phyloP scores from a whole-genome alignment of 2,113 vertebrate species.

The Ovibos moschatus region DNA sequence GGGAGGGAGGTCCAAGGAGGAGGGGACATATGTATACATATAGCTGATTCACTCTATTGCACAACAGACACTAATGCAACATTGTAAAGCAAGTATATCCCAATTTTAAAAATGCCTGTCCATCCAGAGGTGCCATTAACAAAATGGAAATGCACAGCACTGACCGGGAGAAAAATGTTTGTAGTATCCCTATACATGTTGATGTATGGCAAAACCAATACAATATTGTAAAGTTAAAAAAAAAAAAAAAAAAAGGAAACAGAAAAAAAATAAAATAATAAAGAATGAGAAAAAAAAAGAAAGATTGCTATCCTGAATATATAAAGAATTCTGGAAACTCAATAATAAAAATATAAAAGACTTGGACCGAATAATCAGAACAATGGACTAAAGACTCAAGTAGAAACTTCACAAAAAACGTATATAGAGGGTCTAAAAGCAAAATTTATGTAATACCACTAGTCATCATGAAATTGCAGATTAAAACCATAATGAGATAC shows the following conservation, averaged over 20 bases:
- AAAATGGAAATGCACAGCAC: neutral
- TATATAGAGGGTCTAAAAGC: neutral
- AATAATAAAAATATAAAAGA: neutral
- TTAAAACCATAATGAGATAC: neutral
- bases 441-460: neutral
- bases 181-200: neutral
- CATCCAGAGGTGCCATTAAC: neutral
- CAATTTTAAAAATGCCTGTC: neutral
- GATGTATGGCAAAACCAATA: too few relatives aligned
- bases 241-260: too few relatives aligned
- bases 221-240: too few relatives aligned
- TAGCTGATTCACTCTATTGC: neutral
- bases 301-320: neutral
- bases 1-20: neutral
- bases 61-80: neutral
- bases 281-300: too few relatives aligned
- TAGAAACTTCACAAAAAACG: neutral
- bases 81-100: neutral
- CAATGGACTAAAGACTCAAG: neutral
- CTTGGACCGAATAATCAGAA: neutral
- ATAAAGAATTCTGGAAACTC: neutral
- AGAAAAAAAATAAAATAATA: too few relatives aligned
- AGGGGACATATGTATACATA: neutral
- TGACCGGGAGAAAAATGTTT: neutral
- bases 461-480: neutral